Base-by-base conservation (phyloP, 1,140 invertebrate species). In the Drosophila hydei region DNA sequence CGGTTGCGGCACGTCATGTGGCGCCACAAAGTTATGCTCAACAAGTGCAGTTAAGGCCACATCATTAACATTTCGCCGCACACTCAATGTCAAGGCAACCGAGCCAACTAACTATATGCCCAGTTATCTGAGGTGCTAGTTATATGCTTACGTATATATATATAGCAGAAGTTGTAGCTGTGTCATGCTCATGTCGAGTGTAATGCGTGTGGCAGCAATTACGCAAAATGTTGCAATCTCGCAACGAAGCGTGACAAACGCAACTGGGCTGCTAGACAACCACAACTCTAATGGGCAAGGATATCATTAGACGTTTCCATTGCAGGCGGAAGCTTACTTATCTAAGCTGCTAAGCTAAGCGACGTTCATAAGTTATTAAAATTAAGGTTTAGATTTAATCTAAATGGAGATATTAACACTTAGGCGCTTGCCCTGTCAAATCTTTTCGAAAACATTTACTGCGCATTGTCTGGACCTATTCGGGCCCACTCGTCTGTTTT, bases 21-120 rank as follows among this genome's bases (percentile, higher is more conserved):
- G 38, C 38, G 40, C 40, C 47, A 30, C 47, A 27, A 48, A 67
- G 63, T 68, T 63, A 42, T 58, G 63, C 74, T 85, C 80, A 85
- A 85, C 80, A 85, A 85, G 80, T 85, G 83, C 81, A 77, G 77
- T 75, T 85, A 72, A 76, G 63, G 79, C 81, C 77, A 80, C 80
- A 85, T 85, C 81, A 87, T 87, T 85, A 85, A 80, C 80, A 87
- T 72, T 67, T 77, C 65, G 50, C 58, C 59, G 42, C 47, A 56
- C 58, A 61, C 68, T 85, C 72, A 84, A 69, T 78, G 79, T 62
- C 79, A 84, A 79, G 63, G 75, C 67, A 63, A 78, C 71, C 36
- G 3, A 25, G 52, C 52, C 19, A 55, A 55, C 36, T 55, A 55
- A 11, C 30, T 33, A 33, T 33, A 43, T 14, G 21, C 40, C n/a